phyloP scores from a whole-genome alignment of 2,113 vertebrate species.

The Psilopsiagon aymara region DNA sequence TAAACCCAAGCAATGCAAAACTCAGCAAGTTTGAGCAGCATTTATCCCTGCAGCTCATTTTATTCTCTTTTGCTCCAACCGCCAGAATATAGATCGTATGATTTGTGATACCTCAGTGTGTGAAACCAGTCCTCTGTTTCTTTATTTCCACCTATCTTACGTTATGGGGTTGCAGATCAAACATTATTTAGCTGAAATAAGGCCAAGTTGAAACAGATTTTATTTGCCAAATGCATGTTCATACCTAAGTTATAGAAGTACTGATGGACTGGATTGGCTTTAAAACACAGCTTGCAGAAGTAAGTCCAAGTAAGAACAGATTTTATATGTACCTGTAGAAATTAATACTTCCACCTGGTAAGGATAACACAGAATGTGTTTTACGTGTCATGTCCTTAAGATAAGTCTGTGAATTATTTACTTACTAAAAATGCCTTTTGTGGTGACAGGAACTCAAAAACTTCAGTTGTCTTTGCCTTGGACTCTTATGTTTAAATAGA shows the following conservation, averaged over 20 bases:
- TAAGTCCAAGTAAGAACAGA: background rate
- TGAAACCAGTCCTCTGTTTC: background rate
- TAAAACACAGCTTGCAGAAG: background rate
- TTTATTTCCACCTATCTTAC: background rate
- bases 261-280: background rate
- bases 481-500: background rate
- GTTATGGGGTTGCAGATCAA: background rate
- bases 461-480: constrained; percentile 19
- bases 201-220: background rate
- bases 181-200: background rate
- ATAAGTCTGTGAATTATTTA: background rate
- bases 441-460: background rate
- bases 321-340: background rate
- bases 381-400: background rate
- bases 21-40: background rate
- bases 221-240: background rate
- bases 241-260: background rate
- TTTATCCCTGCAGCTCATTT: background rate
- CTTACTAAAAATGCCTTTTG: constrained; percentile 17
- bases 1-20: background rate
- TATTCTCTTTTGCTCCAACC: background rate
- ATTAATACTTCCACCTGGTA: background rate
- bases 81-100: fast-evolving
- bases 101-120: background rate
- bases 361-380: background rate